phyloP scores from a whole-genome alignment of 1,140 invertebrate genomes.

The Dinoponera quadriceps region DNA sequence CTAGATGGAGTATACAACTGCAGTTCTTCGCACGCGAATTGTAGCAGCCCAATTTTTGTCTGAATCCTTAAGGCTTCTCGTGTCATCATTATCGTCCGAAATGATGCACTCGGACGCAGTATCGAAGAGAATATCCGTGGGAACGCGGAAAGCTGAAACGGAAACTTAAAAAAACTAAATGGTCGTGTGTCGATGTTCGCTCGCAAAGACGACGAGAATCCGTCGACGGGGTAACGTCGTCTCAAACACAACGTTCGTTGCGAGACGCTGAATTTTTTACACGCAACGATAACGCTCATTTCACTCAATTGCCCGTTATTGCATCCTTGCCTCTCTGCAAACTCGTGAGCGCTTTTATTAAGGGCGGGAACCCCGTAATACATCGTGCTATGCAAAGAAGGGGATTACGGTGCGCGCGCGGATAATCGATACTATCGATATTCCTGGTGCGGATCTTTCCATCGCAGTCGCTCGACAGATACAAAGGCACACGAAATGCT shows the following conservation, averaged over 20 bases:
- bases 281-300: conserved; percentile 9
- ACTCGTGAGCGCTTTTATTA: not conserved
- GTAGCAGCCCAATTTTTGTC: not conserved
- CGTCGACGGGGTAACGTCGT: not conserved
- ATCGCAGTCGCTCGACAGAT: not conserved
- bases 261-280: conserved; percentile 20
- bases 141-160: conserved; percentile 1
- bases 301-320: not conserved
- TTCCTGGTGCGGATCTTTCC: not conserved
- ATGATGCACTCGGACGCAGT: not conserved
- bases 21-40: not conserved
- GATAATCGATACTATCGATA: conserved; percentile 7
- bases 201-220: not conserved
- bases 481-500: not conserved
- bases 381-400: not conserved
- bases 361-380: not conserved
- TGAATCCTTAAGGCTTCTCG: not conserved
- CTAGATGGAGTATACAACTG: not conserved
- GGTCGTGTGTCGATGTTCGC: not conserved
- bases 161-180: not conserved
- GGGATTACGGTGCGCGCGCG: not conserved
- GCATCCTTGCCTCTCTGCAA: not conserved
- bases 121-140: not conserved
- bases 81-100: not conserved
- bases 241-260: not conserved